Base-by-base conservation (phyloP, 2,888 invertebrate genomes). In the Caenorhabditis zanzibari region DNA sequence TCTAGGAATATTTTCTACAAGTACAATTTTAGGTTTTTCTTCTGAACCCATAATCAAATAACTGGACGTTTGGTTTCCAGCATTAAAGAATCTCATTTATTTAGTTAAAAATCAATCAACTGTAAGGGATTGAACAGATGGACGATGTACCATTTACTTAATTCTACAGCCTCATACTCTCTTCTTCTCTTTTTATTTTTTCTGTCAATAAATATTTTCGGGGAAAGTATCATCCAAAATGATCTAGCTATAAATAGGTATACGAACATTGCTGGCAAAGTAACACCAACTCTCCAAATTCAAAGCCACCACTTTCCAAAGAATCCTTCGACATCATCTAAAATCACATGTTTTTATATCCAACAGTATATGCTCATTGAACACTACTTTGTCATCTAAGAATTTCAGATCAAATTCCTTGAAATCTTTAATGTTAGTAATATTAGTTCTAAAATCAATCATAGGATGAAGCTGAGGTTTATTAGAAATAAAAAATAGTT, bases 311-410 rank as follows among this genome's bases (percentile, higher is more conserved):
- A 58, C 26, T 58, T 69, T 14, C 56, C 49, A 63, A 63, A 63
- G 44, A 63, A 44, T 24, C 44, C 41, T 63, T 24, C 24, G 0
- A 77, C 77, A 24, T 85, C 84, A 74, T 68, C 77, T 63, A 85
- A 76, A 73, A 86, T 86, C 76, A 86, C 86, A 81, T 86, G 81
- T 83, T 35, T 66, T 79, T 12, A 49, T 52, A 68, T 82, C 81
- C 4, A 77, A 9, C 16, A 84, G 69, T 59, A 84, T 84, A 24
- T 84, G 84, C 28, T 84, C 81, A 76, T 77, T 61, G 58, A 84
- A 79, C n/a, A 84, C 71, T 59, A 83, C 61, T 71, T 84, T 84
- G 52, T 84, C 84, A 68, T 84, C 73, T 52, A 84, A 63, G 69
- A 84, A 84, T 19, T 73, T 66, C 12, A 83, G 66, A 66, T 83